A percentile compares a stretch with the other conserved stretches of the same genome.
These are phyloP conservation scores for Clanis bilineata DNA, from an alignment of 2,888 invertebrate species.

Conservation along the genomic window DNA sequence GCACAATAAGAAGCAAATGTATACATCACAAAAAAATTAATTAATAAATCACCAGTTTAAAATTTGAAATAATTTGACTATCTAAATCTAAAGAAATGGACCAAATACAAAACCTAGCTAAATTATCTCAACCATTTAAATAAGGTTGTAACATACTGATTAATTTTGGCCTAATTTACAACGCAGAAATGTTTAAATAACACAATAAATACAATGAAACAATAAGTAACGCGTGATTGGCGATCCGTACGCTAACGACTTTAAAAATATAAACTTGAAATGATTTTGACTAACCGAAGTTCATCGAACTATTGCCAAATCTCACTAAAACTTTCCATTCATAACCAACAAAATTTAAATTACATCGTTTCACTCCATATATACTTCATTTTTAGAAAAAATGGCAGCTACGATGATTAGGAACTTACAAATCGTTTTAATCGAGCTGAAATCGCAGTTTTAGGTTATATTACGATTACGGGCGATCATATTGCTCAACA, in stretches of 20 bases:
- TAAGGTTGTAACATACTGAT: background rate
- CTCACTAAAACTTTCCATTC: slow-evolving; percentile 3
- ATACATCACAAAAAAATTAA: slow-evolving; percentile 24
- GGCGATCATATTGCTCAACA: background rate
- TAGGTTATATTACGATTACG: background rate
- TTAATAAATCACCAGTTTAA: slow-evolving; percentile 24
- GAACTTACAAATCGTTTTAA: slow-evolving; percentile 19
- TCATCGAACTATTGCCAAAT: background rate
- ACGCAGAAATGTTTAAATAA: slow-evolving; percentile 1
- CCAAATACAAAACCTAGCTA: slow-evolving; percentile 47
- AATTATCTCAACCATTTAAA: slow-evolving; percentile 17
- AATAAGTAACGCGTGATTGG: background rate
- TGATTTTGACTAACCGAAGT: slow-evolving; percentile 9
- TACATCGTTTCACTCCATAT: background rate
- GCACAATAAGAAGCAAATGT: slow-evolving; percentile 23
- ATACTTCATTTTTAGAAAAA: background rate
- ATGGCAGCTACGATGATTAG: background rate
- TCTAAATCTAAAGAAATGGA: slow-evolving; percentile 49
- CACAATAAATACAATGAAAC: slow-evolving; percentile 10
- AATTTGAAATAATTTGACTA: slow-evolving; percentile 53
- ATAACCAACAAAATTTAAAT: background rate
- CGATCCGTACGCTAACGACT: background rate
- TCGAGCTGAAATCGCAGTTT: slow-evolving; percentile 5
- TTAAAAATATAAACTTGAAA: background rate
- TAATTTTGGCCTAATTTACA: slow-evolving; percentile 1